Percentiles rank a stretch among this genome's conserved stretches.
Evolutionary conservation across 2,797 vertebrate genomes (phyloP).

Genomic region (Rhinophrynus dorsalis): DNA sequence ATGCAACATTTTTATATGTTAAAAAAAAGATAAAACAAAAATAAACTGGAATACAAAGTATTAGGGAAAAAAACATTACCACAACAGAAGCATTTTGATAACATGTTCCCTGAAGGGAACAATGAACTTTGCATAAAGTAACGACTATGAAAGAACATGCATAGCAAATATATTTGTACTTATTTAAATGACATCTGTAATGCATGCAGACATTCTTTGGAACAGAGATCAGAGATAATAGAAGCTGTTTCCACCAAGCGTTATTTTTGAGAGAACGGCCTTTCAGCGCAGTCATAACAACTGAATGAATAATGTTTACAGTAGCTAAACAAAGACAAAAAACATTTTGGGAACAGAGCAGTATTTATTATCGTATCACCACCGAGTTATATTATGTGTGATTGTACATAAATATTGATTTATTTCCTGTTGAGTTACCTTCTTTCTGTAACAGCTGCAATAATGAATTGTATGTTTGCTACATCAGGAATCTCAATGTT

Average conservation of each 20-base stretch:
- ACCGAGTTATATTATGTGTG: conserved; percentile 60
- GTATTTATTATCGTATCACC: conserved; percentile 68
- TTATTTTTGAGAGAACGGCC: conserved; percentile 67
- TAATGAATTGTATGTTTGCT: conserved; percentile 74
- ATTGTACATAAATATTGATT: conserved; percentile 56
- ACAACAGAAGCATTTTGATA: conserved; percentile 73
- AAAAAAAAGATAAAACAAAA: conserved; percentile 36
- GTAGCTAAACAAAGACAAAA: conserved; percentile 68
- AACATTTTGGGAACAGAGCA: conserved; percentile 64
- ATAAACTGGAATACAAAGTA: conserved; percentile 43
- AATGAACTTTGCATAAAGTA: conserved; percentile 62
- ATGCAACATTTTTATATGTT: conserved; percentile 75
- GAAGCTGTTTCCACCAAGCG: conserved; percentile 64
- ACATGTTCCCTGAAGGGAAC: conserved; percentile 68
- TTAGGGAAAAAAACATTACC: conserved; percentile 65
- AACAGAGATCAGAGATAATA: conserved; percentile 74
- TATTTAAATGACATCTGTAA: conserved; percentile 71
- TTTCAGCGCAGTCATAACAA: conserved; percentile 72
- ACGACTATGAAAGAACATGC: conserved; percentile 51
- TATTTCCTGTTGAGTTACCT: conserved; percentile 69
- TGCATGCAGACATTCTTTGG: conserved; percentile 81
- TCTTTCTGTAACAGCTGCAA: conserved; percentile 79
- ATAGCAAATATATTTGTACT: conserved; percentile 66
- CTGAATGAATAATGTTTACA: conserved; percentile 71
- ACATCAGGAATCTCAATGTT: conserved; percentile 71